Conservation (phyloP, 2,888 invertebrate genomes). For the Zaprionus bogoriensis region DNA sequence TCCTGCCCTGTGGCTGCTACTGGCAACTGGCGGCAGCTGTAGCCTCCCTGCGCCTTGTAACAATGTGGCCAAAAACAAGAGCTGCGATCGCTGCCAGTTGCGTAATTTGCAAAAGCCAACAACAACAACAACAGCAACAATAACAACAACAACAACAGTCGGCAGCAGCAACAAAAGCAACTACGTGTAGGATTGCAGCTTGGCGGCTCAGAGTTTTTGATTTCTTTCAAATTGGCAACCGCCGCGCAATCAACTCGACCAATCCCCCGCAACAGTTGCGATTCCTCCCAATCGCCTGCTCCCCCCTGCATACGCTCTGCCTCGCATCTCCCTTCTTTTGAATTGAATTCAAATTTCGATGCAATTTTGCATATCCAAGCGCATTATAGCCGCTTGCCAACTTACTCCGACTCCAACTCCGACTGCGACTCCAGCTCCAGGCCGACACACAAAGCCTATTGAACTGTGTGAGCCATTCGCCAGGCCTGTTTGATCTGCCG, state of each 20-base stretch:
- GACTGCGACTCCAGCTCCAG: conserved; percentile 17
- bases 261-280: conserved; percentile 44
- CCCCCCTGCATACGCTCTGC: neutral
- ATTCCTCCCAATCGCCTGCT: conserved; percentile 2
- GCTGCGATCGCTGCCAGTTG: conserved; percentile 62
- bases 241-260: conserved; percentile 66
- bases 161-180: conserved; percentile 20
- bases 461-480: conserved; percentile 72
- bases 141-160: conserved; percentile 23
- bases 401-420: conserved; percentile 60
- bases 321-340: conserved; percentile 58
- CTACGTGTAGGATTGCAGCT: conserved; percentile 8
- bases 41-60: conserved; percentile 50
- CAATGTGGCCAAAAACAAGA: conserved; percentile 72
- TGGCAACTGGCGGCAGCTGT: conserved; percentile 57
- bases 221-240: conserved; percentile 79
- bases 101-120: conserved; percentile 67
- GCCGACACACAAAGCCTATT: conserved; percentile 69
- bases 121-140: conserved; percentile 33
- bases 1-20: conserved; percentile 44
- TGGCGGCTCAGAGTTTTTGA: conserved; percentile 71
- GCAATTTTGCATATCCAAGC: conserved; percentile 81
- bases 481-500: conserved; percentile 62
- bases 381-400: conserved; percentile 78
- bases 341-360: conserved; percentile 82